Evolutionary conservation across 2,888 invertebrate species (phyloP).

Genomic region (Onthophagus sagittarius): DNA sequence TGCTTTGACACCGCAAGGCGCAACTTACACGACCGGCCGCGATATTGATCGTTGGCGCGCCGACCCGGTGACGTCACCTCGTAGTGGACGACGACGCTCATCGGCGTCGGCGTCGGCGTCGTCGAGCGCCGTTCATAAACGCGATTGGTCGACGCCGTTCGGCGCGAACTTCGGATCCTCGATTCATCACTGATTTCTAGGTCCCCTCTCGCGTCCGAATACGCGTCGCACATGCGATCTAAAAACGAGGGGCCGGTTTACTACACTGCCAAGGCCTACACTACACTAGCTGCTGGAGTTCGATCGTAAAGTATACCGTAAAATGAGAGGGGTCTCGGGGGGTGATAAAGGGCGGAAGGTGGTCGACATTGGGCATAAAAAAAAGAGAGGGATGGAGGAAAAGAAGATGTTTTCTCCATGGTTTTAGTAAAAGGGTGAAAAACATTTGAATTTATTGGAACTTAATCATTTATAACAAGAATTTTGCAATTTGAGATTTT

Average conservation of each 20-base stretch:
- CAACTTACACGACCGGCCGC: constrained; percentile 31
- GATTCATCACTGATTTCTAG: constrained; percentile 35
- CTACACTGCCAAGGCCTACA: not conserved
- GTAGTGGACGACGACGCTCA: constrained; percentile 23
- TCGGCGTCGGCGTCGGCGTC: constrained; percentile 32
- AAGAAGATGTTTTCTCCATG: too few species aligned
- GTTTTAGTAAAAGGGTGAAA: too few species aligned
- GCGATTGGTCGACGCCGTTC: constrained; percentile 36
- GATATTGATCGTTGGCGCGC: constrained; percentile 36
- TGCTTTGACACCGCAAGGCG: not conserved
- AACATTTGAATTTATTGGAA: too few species aligned
- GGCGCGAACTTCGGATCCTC: constrained; percentile 43
- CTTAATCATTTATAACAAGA: too few species aligned
- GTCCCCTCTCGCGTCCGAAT: constrained; percentile 19
- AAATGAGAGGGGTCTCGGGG: not conserved
- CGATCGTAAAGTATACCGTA: not conserved
- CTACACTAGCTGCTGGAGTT: not conserved
- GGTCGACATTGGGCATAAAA: too few species aligned
- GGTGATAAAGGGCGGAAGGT: not conserved
- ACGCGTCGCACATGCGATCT: constrained; percentile 21
- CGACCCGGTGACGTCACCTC: constrained; percentile 36
- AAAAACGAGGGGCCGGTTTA: not conserved
- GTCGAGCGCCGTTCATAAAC: not conserved
- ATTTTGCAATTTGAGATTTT: too few species aligned
- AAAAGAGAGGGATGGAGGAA: too few species aligned